Evolutionary conservation across 2,113 vertebrate species (phyloP), one percentile per base, ranked within the genome.

Genomic region (Vombatus ursinus): DNA sequence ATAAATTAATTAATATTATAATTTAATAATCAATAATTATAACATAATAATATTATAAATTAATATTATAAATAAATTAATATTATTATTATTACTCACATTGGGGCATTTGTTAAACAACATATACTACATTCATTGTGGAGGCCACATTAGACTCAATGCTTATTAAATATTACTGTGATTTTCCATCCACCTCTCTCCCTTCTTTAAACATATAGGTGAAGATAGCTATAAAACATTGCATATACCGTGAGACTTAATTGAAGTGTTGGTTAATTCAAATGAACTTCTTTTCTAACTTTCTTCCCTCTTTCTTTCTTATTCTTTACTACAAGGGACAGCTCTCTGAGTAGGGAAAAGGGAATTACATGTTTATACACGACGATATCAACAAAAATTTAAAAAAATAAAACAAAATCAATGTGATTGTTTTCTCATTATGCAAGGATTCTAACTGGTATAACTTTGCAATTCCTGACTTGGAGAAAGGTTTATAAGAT

Each of bases 401-500:
- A 57, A 57, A 2, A 77, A 77, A 77, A 37, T 5, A 37, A 61
- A 31, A 68, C 31, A 68, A 49, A 48, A 31, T 50, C 28, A 90
- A 50, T 90, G 5, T 90, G 47, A 49, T 90, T 49, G 47, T 90
- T 50, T 90, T 90, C 5, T 50, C 10, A 90, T 8, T 14, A 90
- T 50, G 3, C 14, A 50, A 90, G 49, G 11, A 28, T 31, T 90
- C 47, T 50, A 48, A 23, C 9, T 50, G 3, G 48, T 31, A 23
- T 14, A 90, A 50, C 26, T 50, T 50, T 90, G 48, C 47, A 90
- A 90, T 90, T 48, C 5, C 9, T 50, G 10, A 50, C 90, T 50
- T 90, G 1, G 25, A 90, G 90, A 31, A 90, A 90, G 49, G 57
- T 28, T 52, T 96, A 28, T 96, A 93, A 93, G 91, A 92, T 90